Base-by-base conservation (phyloP, 2,113 vertebrate genomes). In the Herpailurus yagouaroundi region DNA sequence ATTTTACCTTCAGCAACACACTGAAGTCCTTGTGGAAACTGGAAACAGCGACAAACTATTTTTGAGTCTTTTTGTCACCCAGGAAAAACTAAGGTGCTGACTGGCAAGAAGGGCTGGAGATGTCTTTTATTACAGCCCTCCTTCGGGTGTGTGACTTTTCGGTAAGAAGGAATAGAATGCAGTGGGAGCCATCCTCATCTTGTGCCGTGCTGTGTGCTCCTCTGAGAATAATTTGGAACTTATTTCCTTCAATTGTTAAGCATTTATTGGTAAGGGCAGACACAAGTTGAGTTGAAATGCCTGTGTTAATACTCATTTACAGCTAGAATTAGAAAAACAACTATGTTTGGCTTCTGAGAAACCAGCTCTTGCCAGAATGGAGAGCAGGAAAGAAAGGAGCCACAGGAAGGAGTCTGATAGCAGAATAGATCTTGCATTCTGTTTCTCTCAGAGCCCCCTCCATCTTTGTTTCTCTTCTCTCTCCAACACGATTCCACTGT, bases 221-320 rank as follows among this genome's bases (percentile, higher is more conserved):
- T 69, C 45, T 8, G 71, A 92, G 91, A 45, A 73, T 41, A 83
- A 60, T 50, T 85, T n/a, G 91, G 90, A 94, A n/a, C 27, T 86
- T 95, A 41, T 11, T 97, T 95, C 88, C 77, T 91, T 96, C 94
- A 25, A 45, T 94, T 95, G 83, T 96, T 95, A 96, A 94, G 88
- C 33, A 18, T 87, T 96, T 87, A 7, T 95, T 55, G 45, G 69
- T 29, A 31, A 63, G n/a, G 38, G 14, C 66, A 12, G 5, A 66
- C 97, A 69, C 4, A 94, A 41, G 3, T n/a, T 69, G 45, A 74
- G 63, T n/a, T 71, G 71, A 85, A 64, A 89, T 15, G n/a, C 76
- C 74, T 97, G 18, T 7, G 0, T 38, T 33, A 21, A 12, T 4
- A 89, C 27, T 36, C 80, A 36, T 64, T 97, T 90, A 64, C 45